Conservation (phyloP, 1,140 invertebrate genomes). For the Antheraea mylitta region DNA sequence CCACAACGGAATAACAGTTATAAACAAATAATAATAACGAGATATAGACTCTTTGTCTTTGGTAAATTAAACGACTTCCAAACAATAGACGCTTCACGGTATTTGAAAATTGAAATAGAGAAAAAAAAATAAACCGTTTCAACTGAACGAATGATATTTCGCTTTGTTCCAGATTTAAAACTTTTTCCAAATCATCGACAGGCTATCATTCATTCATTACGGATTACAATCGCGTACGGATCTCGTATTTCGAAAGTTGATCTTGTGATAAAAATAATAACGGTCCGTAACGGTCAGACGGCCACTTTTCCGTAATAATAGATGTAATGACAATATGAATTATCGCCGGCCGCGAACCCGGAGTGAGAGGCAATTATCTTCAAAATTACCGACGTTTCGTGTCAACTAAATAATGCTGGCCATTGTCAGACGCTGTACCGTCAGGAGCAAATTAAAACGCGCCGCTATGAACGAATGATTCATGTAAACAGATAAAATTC, state of each 20-base stretch:
- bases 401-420: conserved; percentile 7
- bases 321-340: conserved; percentile 23
- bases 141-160: background rate
- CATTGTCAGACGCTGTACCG: background rate
- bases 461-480: background rate
- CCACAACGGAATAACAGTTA: too few species aligned
- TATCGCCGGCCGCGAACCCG: conserved; percentile 14
- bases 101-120: background rate
- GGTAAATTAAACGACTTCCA: background rate
- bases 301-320: conserved; percentile 19
- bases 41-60: background rate
- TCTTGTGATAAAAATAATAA: conserved; percentile 12
- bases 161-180: background rate
- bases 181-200: conserved; percentile 8
- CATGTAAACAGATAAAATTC: conserved; percentile 5
- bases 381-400: conserved; percentile 16
- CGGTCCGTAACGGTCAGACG: conserved; percentile 15
- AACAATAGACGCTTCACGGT: background rate
- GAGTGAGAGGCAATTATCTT: conserved; percentile 21
- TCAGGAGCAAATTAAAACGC: background rate
- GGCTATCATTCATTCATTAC: conserved; percentile 5
- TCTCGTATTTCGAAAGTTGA: conserved; percentile 9
- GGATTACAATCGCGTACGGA: conserved; percentile 9
- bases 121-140: background rate
- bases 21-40: background rate